Evolutionary conservation across 2,113 vertebrate species (phyloP).

Genomic region (Oryzias javanicus): DNA sequence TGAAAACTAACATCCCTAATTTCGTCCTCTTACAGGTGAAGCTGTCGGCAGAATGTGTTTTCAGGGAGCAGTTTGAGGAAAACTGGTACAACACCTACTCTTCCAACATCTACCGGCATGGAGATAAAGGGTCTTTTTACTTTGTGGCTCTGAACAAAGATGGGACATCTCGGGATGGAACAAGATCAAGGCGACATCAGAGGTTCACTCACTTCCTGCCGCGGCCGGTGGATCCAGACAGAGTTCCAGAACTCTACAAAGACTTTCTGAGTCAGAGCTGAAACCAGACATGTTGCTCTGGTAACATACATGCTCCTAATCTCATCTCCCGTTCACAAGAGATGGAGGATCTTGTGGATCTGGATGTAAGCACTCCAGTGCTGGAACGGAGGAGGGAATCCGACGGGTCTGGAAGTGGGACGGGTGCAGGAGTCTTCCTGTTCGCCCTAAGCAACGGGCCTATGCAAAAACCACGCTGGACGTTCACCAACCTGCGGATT

Average conservation of each 20-base stretch:
- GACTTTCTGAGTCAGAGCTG: slow-evolving; percentile 97
- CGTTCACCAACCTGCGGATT: slow-evolving; percentile 32
- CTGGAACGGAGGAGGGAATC: slow-evolving; percentile 35
- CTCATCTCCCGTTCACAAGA: slow-evolving; percentile 2
- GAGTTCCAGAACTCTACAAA: slow-evolving; percentile 97
- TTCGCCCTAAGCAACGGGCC: slow-evolving; percentile 23
- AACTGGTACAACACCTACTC: slow-evolving; percentile 99
- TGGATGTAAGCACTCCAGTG: slow-evolving; percentile 22
- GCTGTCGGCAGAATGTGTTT: slow-evolving; percentile 92
- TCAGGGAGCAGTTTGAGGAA: slow-evolving; percentile 98
- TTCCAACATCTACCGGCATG: slow-evolving; percentile 96
- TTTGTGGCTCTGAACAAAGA: slow-evolving; percentile 98
- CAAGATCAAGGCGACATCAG: slow-evolving; percentile 95
- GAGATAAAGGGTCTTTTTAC: slow-evolving; percentile 91
- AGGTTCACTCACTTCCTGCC: slow-evolving; percentile 99
- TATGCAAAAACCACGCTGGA: slow-evolving; percentile 41
- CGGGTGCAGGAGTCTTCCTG: slow-evolving; percentile 29
- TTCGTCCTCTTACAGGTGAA: slow-evolving; percentile 82
- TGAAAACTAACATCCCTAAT: slow-evolving; percentile 21
- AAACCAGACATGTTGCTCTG: slow-evolving; percentile 42
- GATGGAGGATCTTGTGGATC: slow-evolving; percentile 29
- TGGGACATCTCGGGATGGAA: slow-evolving; percentile 89
- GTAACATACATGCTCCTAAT: slow-evolving; percentile 26
- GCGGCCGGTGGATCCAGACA: slow-evolving; percentile 95
- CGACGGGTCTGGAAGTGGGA: slow-evolving; percentile 16